Evolutionary conservation across 2,888 invertebrate species (phyloP).

Genomic region (Priocnemis perturbator): DNA sequence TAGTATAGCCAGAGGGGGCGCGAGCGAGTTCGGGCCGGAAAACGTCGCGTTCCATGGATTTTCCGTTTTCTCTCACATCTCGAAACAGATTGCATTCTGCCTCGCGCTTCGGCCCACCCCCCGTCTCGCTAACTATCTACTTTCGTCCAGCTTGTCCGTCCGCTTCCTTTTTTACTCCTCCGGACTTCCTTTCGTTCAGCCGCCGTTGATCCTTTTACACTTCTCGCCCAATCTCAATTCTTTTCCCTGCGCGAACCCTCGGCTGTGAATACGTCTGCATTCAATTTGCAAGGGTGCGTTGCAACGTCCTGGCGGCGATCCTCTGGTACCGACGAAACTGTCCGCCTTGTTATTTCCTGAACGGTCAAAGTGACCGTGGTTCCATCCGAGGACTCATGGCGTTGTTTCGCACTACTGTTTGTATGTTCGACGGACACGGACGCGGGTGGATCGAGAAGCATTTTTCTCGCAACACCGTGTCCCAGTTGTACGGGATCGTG

Average conservation of each 20-base stretch:
- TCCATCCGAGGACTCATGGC: background rate
- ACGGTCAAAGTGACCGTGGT: constrained; percentile 13
- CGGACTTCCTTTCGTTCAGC: background rate
- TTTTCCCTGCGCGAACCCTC: background rate
- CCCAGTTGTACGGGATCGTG: too few species aligned
- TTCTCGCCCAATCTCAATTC: background rate
- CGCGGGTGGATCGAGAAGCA: too few species aligned
- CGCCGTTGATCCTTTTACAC: background rate
- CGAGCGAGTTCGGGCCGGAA: constrained; percentile 21
- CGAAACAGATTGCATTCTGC: constrained; percentile 55
- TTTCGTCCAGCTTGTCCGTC: too few species aligned
- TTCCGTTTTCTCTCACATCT: constrained; percentile 46
- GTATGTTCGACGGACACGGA: background rate
- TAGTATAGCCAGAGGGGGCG: constrained; percentile 19
- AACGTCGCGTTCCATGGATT: constrained; percentile 47
- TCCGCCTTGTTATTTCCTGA: constrained; percentile 43
- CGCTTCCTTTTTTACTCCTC: too few species aligned
- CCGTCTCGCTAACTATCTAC: background rate
- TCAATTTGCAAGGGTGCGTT: constrained; percentile 45
- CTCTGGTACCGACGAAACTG: constrained; percentile 24
- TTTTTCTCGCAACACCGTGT: too few species aligned
- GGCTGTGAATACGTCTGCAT: constrained; percentile 18
- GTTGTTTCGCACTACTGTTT: background rate
- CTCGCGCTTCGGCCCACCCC: constrained; percentile 14
- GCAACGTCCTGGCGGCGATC: constrained; percentile 43